These are phyloP conservation scores for Synanceia verrucosa DNA, from an alignment of 2,797 vertebrate species.

Conservation along the genomic window DNA sequence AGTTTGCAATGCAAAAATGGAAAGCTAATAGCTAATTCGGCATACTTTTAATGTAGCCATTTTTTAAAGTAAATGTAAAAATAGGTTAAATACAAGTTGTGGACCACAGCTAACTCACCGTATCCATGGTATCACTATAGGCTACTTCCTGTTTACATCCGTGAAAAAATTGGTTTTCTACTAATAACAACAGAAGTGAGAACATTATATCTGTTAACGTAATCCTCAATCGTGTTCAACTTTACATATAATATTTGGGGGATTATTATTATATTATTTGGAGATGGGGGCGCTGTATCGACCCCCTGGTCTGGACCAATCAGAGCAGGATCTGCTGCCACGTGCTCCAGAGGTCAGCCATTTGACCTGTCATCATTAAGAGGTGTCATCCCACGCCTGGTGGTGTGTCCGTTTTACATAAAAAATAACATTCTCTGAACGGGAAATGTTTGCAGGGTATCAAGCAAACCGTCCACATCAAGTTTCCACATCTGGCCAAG, in stretches of 20 bases:
- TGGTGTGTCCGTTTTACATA: slow-evolving; percentile 11
- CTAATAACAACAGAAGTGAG: background rate
- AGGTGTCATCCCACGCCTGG: slow-evolving; percentile 2
- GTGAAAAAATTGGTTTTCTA: background rate
- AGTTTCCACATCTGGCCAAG: slow-evolving; percentile 48
- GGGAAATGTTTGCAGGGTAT: slow-evolving; percentile 31
- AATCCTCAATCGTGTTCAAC: background rate
- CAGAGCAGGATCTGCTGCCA: background rate
- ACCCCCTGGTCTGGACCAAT: background rate
- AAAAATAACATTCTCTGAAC: slow-evolving; percentile 12
- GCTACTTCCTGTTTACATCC: background rate
- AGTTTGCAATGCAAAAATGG: background rate
- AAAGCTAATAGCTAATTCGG: background rate
- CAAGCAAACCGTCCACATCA: slow-evolving; percentile 29
- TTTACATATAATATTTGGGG: background rate
- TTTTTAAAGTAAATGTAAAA: background rate
- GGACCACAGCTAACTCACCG: background rate
- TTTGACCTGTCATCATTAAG: slow-evolving; percentile 7
- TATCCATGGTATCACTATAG: background rate
- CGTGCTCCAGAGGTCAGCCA: slow-evolving; percentile 4
- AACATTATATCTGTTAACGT: background rate
- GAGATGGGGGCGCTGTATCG: no score
- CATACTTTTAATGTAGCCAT: background rate
- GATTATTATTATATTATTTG: background rate
- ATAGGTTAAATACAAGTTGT: background rate